Evolutionary conservation across 2,113 vertebrate species (phyloP), one percentile per base, ranked within the genome.

Genomic region (Equus przewalskii): DNA sequence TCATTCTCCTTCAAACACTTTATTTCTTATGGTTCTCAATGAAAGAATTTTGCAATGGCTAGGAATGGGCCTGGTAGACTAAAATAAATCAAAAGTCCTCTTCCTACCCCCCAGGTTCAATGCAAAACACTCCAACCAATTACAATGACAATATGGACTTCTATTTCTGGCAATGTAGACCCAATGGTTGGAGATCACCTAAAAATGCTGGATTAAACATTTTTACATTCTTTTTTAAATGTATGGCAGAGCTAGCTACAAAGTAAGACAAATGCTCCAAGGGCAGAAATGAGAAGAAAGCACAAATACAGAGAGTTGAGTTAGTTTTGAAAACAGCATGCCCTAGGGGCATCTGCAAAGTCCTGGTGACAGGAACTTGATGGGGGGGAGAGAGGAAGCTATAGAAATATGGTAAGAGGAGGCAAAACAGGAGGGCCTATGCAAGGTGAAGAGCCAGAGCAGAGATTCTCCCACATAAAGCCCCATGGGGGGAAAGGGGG

Each of bases 221-320:
- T 62, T 70, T 44, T 16, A 64, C 92, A 51, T 22, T 30, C 13
- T 60, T 51, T 72, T 81, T 76, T 22, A 65, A 97, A 90, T 5
- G 36, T 87, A 58, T 44, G 28, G 6, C 41, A 90, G 46, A 81
- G 44, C 46, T 46, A 76, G 16, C 75, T 90, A 41, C 56, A 49
- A 70, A 94, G 36, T 64, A 64, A 60, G 62, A 94, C 28, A 70
- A 87, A 82, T 84, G 49, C 64, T 89, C 70, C 65, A 62, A 92
- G 58, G 79, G 51, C 14, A 64, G 46, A 80, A 54, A 69, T 24
- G 36, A 62, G 49, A 79, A 85, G 81, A 81, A 91, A 91, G 69
- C 36, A 86, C 36, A 91, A 75, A 49, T 44, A 62, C 44, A 64
- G 7, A 62, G n/a, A 88, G 30, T n/a, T 64, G 16, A 36, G 76